phyloP scores from a whole-genome alignment of 2,113 vertebrate genomes.

The Cricetomys ansorgei region DNA sequence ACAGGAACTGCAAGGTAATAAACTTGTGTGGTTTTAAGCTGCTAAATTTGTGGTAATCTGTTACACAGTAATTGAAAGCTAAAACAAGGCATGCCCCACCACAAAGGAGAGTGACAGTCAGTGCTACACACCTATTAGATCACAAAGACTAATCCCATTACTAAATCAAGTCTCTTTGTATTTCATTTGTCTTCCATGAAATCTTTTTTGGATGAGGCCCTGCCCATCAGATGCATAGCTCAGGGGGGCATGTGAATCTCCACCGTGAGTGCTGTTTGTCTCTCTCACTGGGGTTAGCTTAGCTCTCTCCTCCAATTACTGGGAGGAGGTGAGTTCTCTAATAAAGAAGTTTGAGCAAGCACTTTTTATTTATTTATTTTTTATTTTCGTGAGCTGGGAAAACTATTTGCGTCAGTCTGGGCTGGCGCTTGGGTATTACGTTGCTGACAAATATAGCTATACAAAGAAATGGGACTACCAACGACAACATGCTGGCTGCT shows the following conservation, averaged over 20 bases:
- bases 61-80: neutral
- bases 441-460: neutral
- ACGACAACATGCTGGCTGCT: neutral
- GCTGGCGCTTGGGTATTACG: neutral
- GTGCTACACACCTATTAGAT: neutral
- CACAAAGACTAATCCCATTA: conserved; percentile 22
- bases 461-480: neutral
- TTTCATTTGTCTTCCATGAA: conserved; percentile 43
- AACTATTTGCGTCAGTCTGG: neutral
- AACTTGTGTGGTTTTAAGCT: neutral
- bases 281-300: neutral
- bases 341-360: neutral
- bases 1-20: neutral
- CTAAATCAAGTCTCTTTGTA: conserved; percentile 7
- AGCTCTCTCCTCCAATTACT: neutral
- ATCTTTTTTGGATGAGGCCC: neutral
- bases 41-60: neutral
- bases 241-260: neutral
- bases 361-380: too few species aligned
- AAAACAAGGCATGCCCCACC: neutral
- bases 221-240: neutral
- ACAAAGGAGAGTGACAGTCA: neutral
- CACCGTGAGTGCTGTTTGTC: too few species aligned
- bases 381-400: neutral
- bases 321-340: neutral